phyloP scores from a whole-genome alignment of 92 coral and sea anemone species.

The Zoanthus gigantus region DNA sequence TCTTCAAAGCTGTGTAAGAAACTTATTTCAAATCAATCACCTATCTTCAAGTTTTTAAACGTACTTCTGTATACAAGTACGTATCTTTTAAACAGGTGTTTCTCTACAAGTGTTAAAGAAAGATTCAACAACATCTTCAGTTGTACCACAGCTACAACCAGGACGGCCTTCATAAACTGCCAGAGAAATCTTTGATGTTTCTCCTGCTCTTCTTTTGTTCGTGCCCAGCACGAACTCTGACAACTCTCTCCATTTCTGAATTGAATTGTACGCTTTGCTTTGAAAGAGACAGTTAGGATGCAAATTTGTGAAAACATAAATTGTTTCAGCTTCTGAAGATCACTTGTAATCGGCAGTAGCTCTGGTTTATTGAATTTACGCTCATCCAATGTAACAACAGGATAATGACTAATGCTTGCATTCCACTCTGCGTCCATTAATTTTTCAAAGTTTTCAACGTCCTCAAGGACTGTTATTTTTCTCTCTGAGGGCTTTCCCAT shows the following conservation, averaged over 20 bases:
- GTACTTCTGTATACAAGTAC: not conserved
- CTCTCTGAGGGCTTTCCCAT: not conserved
- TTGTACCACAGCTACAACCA: conserved; percentile 2
- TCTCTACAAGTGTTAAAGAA: not conserved
- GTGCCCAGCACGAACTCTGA: not conserved
- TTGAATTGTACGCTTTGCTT: not conserved
- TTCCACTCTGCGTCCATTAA: not conserved
- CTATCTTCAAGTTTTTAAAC: too few species aligned
- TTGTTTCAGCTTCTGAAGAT: not conserved
- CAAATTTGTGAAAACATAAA: not conserved
- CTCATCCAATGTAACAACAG: not conserved
- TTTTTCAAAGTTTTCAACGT: not conserved
- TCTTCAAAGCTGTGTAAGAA: too few species aligned
- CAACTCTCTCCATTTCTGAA: not conserved
- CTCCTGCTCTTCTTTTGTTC: conserved; percentile 53
- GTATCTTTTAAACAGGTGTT: conserved; percentile 3
- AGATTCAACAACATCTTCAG: conserved; percentile 25
- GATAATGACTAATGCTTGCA: not conserved
- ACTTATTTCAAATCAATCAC: too few species aligned
- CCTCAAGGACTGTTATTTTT: not conserved
- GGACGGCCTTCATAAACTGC: conserved; percentile 26
- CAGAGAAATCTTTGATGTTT: conserved; percentile 35
- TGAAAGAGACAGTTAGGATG: conserved; percentile 5
- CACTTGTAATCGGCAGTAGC: conserved; percentile 36
- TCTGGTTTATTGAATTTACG: conserved; percentile 40